Evolutionary conservation across 92 coral and sea anemone genomes (phyloP).

Genomic region (Phenganax stokvisi): DNA sequence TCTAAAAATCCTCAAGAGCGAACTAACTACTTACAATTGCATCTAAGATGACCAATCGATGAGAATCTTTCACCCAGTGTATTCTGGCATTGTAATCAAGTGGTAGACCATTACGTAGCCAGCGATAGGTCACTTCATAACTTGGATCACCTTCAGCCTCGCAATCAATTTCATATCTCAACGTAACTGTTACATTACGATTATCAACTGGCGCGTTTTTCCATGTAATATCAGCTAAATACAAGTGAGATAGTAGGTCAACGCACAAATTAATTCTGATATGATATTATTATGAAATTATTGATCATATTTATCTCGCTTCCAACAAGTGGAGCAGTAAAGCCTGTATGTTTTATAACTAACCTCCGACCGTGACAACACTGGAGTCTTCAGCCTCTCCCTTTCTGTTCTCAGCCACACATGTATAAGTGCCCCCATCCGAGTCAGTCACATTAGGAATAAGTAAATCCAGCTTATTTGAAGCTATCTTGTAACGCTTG

Average conservation of each 20-base stretch:
- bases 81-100: conserved; percentile 20
- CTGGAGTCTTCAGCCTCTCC: background rate
- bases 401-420: conserved; percentile 5
- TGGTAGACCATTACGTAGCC: conserved; percentile 30
- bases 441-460: background rate
- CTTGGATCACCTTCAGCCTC: conserved; percentile 17
- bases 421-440: conserved; percentile 2
- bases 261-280: background rate
- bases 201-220: conserved; percentile 4
- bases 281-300: background rate
- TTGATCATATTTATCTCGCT: background rate
- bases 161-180: conserved; percentile 18
- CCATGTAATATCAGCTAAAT: background rate
- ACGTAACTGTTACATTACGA: conserved; percentile 19
- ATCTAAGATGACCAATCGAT: conserved; percentile 15
- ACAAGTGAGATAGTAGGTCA: background rate
- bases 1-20: background rate
- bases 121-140: conserved; percentile 24
- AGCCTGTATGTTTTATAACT: background rate
- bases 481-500: background rate
- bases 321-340: too few relatives aligned
- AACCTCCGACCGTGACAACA: conserved; percentile 17
- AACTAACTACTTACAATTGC: conserved; percentile 11
- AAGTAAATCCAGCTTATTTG: background rate
- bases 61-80: conserved; percentile 20